Conservation (phyloP, 2,888 invertebrate genomes). For the Conops quadrifasciatus region DNA sequence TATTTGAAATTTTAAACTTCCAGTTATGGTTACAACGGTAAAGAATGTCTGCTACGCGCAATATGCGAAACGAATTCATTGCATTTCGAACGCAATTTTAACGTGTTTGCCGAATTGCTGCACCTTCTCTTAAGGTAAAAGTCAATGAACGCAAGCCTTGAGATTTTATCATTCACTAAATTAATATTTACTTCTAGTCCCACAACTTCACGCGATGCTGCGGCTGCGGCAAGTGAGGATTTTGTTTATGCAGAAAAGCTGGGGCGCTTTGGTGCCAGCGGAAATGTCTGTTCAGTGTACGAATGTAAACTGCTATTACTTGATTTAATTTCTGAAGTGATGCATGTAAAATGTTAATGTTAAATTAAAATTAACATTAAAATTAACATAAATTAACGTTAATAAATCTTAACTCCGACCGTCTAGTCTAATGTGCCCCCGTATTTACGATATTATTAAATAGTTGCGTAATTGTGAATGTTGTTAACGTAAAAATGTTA, state of each 20-base stretch:
- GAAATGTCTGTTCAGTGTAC: slow-evolving; percentile 47
- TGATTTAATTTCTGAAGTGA: slow-evolving; percentile 50
- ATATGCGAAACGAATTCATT: slow-evolving; percentile 55
- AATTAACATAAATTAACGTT: too few relatives aligned
- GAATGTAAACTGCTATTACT: slow-evolving; percentile 50
- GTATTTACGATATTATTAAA: too few relatives aligned
- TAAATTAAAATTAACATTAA: too few relatives aligned
- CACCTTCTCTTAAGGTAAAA: slow-evolving; percentile 55
- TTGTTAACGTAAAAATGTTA: too few relatives aligned
- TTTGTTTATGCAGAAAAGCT: slow-evolving; percentile 48
- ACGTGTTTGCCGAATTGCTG: slow-evolving; percentile 53
- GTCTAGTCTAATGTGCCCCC: too few relatives aligned
- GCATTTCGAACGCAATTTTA: slow-evolving; percentile 50
- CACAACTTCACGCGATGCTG: slow-evolving; percentile 48
- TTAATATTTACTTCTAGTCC: slow-evolving; percentile 51
- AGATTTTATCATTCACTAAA: too few relatives aligned
- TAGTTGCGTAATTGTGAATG: too few relatives aligned
- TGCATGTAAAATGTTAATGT: slow-evolving; percentile 43
- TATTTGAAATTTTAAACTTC: background rate
- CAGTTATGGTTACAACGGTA: slow-evolving; percentile 57
- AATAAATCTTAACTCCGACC: too few relatives aligned
- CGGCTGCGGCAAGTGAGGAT: slow-evolving; percentile 37
- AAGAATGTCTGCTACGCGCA: slow-evolving; percentile 54
- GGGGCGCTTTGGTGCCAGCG: slow-evolving; percentile 30
- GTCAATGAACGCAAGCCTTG: background rate